Base-by-base conservation (phyloP, 2,888 invertebrate species). In the Cepaea hortensis region DNA sequence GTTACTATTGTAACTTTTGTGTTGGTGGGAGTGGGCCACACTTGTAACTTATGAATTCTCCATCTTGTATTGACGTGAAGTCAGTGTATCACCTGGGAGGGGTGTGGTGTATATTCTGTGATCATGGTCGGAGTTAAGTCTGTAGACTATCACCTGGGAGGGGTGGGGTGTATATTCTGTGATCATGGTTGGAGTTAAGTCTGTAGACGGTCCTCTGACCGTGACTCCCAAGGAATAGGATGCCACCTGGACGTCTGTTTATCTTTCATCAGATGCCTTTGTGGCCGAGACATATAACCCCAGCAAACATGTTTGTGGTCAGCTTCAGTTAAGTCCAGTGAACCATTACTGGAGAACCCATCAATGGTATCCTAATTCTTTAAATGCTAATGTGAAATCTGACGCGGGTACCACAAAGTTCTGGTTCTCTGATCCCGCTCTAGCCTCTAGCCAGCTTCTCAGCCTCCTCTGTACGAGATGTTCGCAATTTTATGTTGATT, bases 341-440 rank as follows among this genome's bases (percentile, higher is more conserved):
- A 35, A 20, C 77, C 79, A 55, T 75, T 84, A 65, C 48, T 6
- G 48, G 7, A 1, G 48, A 35, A 61, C 18, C n/a, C 68, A 18
- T 70, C 85, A 76, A 87, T 88, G 73, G 85, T 85, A 72, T 68
- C 65, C 61, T n/a, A 23, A 70, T 80, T 85, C 76, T 85, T 88
- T 65, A 85, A 70, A 87, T 81, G 88, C 76, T 88, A 88, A 87
- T 88, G 85, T 88, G 88, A 88, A 88, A 88, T 84, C 75, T 80
- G 84, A 86, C 50, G 81, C 87, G 87, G 88, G 87, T 87, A 87
- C 61, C 18, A 77, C 61, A 46, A 68, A 48, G 77, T 75, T 81
- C 84, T 87, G 84, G 85, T 87, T 70, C 87, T 75, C 81, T 84
- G 72, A 87, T 86, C 88, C 85, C 46, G 15, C 50, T 18, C 48